Evolutionary conservation across 92 coral and sea anemone species (phyloP).

Genomic region (Umimayanthus chanpuru): DNA sequence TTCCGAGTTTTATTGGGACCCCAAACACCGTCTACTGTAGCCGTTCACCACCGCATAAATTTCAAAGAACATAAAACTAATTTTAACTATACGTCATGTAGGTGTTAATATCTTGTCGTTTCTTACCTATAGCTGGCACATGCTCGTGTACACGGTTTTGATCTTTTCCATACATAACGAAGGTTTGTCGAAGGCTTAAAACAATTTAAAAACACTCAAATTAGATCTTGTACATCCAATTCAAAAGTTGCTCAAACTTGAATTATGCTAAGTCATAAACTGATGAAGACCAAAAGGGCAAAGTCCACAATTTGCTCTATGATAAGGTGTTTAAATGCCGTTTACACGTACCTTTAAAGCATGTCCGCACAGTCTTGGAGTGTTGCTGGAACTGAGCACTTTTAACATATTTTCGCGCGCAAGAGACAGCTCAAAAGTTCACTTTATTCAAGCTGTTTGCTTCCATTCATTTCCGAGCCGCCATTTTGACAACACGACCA

Average conservation of each 20-base stretch:
- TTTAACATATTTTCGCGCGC: not conserved
- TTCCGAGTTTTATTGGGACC: no score
- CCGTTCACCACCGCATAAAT: no score
- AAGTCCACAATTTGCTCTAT: not conserved
- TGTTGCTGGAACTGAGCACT: not conserved
- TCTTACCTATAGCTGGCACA: slow-evolving; percentile 4
- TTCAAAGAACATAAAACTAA: no score
- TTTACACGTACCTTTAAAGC: not conserved
- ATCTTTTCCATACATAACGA: not conserved
- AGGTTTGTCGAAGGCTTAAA: not conserved
- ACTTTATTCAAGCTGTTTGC: not conserved
- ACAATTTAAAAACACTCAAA: not conserved
- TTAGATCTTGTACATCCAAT: not conserved
- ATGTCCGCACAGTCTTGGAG: not conserved
- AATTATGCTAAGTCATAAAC: no score
- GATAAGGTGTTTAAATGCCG: not conserved
- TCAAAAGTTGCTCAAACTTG: not conserved
- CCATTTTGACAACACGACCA: not conserved
- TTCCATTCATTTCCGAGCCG: not conserved
- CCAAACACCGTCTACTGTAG: no score
- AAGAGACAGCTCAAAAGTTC: not conserved
- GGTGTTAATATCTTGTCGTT: not conserved
- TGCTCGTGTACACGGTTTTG: not conserved
- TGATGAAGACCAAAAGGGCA: not conserved
- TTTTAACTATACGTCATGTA: no score